Base-by-base conservation (phyloP, 2,888 invertebrate genomes). In the Antitype chi region DNA sequence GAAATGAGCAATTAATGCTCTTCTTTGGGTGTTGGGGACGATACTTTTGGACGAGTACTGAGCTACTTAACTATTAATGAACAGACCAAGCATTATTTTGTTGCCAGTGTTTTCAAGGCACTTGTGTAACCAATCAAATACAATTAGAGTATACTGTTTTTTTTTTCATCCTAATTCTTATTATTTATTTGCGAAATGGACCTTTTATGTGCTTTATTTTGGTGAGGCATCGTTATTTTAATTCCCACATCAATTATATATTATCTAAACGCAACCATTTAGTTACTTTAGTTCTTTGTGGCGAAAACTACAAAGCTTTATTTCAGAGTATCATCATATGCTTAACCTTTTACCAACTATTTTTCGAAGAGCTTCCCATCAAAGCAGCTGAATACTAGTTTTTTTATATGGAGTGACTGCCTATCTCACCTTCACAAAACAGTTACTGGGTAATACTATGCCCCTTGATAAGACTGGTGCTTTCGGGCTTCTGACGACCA, bases 1-100 rank as follows among this genome's bases (percentile, higher is more conserved):
- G 47, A 62, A 73, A 74, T 28, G 13, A 74, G 4, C 32, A 70
- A 70, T 67, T 55, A 76, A 69, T 76, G 0, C 4, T 60, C 49
- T 66, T 74, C 38, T 67, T 73, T 43, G n/a, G 52, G 2, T 32
- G 8, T 32, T 73, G n/a, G 23, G 68, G n/a, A 76, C 23, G 53
- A 23, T 38, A 25, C 2, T 69, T 69, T 23, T 5, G 0, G 15
- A n/a, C 6, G 47, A 80, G 55, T 66, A 66, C 17, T 0, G 3
- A 63, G 5, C 1, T 57, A 25, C 13, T 63, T 49, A 52, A 17
- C 8, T 43, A 28, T 2, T 63, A 80, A 80, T 43, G 25, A 62
- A 49, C 25, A 15, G 28, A 9, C 17, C 3, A 20, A 13, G 11
- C 0, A n/a, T 70, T 62, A n/a, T 43, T 70, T 55, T 49, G 32